Evolutionary conservation across 2,113 vertebrate species (phyloP).

Genomic region (Stigmatopora argus): DNA sequence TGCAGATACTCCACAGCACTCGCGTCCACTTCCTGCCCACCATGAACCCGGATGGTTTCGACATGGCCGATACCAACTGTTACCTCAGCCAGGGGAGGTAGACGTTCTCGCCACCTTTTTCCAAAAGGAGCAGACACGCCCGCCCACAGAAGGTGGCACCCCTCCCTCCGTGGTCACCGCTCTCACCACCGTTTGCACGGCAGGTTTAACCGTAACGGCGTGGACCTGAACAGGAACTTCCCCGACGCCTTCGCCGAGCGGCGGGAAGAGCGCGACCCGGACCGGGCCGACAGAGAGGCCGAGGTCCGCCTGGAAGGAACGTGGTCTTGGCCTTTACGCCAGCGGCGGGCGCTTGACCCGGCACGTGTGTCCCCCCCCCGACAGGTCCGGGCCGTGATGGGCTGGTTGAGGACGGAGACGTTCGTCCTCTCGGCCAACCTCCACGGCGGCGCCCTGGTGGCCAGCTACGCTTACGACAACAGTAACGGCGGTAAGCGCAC

Average conservation of each 20-base stretch:
- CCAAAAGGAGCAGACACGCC: too few relatives aligned
- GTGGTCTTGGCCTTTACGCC: too few relatives aligned
- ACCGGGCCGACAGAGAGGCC: constrained; percentile 59
- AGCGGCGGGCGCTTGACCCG: neutral
- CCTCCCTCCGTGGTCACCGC: too few relatives aligned
- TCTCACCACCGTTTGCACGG: neutral
- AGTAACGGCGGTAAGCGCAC: constrained; percentile 73
- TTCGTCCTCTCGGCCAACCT: constrained; percentile 95
- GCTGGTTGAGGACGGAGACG: constrained; percentile 79
- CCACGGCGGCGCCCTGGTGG: constrained; percentile 89
- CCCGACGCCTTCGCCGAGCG: constrained; percentile 75
- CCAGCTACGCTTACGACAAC: constrained; percentile 92
- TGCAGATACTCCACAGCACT: constrained; percentile 73
- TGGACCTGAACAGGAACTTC: constrained; percentile 93
- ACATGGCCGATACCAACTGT: constrained; percentile 70
- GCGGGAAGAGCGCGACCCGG: constrained; percentile 13
- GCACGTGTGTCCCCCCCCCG: neutral
- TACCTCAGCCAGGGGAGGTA: constrained; percentile 76
- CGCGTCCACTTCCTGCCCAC: constrained; percentile 89
- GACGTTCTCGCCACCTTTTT: neutral
- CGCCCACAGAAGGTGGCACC: too few relatives aligned
- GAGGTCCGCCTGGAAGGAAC: constrained; percentile 69
- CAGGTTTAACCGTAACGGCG: constrained; percentile 79
- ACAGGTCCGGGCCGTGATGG: constrained; percentile 79
- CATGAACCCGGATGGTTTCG: constrained; percentile 96